phyloP scores from a whole-genome alignment of 2,113 vertebrate genomes.

The Albula goreensis region DNA sequence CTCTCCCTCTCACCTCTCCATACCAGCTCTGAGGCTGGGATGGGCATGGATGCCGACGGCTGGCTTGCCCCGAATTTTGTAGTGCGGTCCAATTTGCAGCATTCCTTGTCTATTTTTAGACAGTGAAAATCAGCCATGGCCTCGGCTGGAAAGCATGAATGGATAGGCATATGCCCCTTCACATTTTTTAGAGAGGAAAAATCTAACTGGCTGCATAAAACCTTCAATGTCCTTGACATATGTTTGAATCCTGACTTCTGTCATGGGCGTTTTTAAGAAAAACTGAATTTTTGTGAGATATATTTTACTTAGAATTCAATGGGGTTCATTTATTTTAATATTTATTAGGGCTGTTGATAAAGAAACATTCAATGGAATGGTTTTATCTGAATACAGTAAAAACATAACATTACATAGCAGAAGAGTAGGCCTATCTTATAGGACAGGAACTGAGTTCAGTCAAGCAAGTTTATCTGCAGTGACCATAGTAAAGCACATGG shows the following conservation, averaged over 20 bases:
- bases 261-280: too few relatives aligned
- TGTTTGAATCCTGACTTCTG: too few relatives aligned
- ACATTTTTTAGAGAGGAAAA: too few relatives aligned
- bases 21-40: background rate
- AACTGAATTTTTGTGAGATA: too few relatives aligned
- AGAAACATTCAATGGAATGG: background rate
- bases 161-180: background rate
- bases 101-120: background rate
- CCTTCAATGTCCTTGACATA: too few relatives aligned
- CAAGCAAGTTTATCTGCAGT: background rate
- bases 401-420: background rate
- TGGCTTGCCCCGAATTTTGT: background rate
- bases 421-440: background rate
- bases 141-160: background rate
- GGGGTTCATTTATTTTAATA: too few relatives aligned
- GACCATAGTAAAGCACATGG: background rate
- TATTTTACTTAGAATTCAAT: too few relatives aligned
- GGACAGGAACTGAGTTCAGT: background rate
- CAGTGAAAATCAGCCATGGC: background rate
- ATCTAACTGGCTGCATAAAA: too few relatives aligned
- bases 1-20: background rate
- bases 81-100: background rate
- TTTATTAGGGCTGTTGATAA: background rate
- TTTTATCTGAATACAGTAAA: background rate
- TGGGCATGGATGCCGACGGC: constrained; percentile 2